These are phyloP conservation scores for Zonitis immaculata DNA, from an alignment of 2,888 invertebrate genomes.

Conservation along the genomic window DNA sequence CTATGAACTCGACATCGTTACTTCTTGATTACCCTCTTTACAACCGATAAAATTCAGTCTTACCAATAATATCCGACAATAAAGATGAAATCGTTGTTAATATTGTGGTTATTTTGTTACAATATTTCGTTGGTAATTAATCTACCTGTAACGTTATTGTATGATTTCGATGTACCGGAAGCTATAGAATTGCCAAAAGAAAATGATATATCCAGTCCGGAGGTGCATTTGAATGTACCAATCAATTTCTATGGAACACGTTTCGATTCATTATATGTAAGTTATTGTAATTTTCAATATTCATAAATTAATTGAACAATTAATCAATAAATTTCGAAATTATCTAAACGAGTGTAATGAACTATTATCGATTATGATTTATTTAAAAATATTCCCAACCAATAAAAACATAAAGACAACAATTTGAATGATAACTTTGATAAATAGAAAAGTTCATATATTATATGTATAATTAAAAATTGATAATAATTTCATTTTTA, in stretches of 20 bases:
- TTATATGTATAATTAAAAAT: too few species aligned
- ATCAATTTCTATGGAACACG: conserved; percentile 73
- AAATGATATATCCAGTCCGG: conserved; percentile 62
- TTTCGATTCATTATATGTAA: conserved; percentile 77
- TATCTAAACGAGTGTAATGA: background rate
- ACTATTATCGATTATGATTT: background rate
- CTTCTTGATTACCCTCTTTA: too few species aligned
- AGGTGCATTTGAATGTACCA: conserved; percentile 64
- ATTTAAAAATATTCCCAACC: background rate
- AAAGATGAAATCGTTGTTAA: conserved; percentile 19
- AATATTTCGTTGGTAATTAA: conserved; percentile 18
- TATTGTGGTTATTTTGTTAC: conserved; percentile 20
- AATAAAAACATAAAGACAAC: background rate
- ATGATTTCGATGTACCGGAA: conserved; percentile 56
- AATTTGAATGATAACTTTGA: background rate
- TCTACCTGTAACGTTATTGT: conserved; percentile 55
- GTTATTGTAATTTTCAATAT: conserved; percentile 37
- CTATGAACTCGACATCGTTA: too few species aligned
- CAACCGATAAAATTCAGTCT: background rate
- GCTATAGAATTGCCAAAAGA: conserved; percentile 55
- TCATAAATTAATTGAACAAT: background rate
- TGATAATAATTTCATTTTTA: conserved; percentile 48
- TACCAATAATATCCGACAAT: conserved; percentile 1
- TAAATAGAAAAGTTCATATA: background rate
- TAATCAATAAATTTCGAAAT: background rate